phyloP scores from a whole-genome alignment of 2,888 invertebrate genomes.

The Dinocampus coccinellae region DNA sequence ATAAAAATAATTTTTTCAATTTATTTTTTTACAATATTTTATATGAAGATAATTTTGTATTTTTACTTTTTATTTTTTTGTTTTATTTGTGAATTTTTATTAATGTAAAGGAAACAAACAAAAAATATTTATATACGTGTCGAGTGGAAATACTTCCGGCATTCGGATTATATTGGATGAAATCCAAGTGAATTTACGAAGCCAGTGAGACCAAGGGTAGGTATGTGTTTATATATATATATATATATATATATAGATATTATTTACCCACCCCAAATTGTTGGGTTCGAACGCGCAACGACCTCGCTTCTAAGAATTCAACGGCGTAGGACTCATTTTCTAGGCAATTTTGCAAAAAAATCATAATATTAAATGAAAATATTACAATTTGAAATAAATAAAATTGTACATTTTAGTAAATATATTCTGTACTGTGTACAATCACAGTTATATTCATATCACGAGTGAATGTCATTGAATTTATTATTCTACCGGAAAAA shows the following conservation, averaged over 20 bases:
- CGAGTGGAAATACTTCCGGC: not conserved
- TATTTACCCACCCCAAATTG: slow-evolving; percentile 50
- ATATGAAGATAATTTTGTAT: not conserved
- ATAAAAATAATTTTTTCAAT: too few relatives aligned
- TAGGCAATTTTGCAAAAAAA: slow-evolving; percentile 27
- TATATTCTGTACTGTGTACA: not conserved
- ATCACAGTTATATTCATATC: not conserved
- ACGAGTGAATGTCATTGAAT: not conserved
- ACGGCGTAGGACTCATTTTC: slow-evolving; percentile 55
- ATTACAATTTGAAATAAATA: not conserved
- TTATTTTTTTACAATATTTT: not conserved
- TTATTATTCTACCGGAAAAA: not conserved
- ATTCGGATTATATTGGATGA: slow-evolving; percentile 23
- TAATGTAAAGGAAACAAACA: not conserved
- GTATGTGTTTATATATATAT: not conserved
- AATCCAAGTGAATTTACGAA: slow-evolving; percentile 36
- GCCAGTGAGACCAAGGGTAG: slow-evolving; percentile 36
- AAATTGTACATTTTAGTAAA: not conserved
- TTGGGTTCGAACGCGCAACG: slow-evolving; percentile 53
- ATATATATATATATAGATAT: slow-evolving; percentile 30
- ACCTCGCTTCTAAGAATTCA: slow-evolving; percentile 60
- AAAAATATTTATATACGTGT: not conserved
- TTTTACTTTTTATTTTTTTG: not conserved
- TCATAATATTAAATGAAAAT: not conserved
- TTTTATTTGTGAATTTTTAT: not conserved